These are phyloP conservation scores for Ganaspis sp. DNA, from an alignment of 1,140 invertebrate species.

Conservation along the genomic window DNA sequence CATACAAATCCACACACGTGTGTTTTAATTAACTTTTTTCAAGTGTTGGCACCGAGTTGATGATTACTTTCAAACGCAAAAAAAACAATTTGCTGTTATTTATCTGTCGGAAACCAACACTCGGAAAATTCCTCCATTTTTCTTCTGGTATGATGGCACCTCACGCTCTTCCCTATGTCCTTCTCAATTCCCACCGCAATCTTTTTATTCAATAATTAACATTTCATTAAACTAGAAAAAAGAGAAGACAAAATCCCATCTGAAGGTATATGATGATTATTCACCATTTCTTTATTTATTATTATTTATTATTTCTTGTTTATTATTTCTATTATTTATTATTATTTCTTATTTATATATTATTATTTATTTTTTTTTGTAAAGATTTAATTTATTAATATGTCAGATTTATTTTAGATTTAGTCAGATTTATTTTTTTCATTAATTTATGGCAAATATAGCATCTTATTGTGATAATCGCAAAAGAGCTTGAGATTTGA, in stretches of 20 bases:
- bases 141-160: conserved; percentile 77
- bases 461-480: no score
- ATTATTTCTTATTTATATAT: no score
- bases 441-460: no score
- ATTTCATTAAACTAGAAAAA: conserved; percentile 35
- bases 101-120: conserved; percentile 64
- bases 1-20: conserved; percentile 72
- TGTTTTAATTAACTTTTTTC: conserved; percentile 68
- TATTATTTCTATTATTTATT: no score
- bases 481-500: no score
- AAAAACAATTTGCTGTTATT: not conserved
- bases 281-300: no score
- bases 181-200: conserved; percentile 47
- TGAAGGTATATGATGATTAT: conserved; percentile 37
- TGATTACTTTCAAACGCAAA: not conserved
- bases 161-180: conserved; percentile 69
- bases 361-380: no score
- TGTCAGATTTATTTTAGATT: no score
- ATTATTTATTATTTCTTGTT: no score
- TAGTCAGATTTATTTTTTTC: no score
- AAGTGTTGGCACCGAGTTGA: conserved; percentile 62
- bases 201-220: conserved; percentile 33
- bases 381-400: no score
- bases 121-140: conserved; percentile 69
- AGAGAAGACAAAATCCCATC: conserved; percentile 36